Evolutionary conservation across 1,140 invertebrate genomes (phyloP).

Genomic region (Psilanteris sp.): DNA sequence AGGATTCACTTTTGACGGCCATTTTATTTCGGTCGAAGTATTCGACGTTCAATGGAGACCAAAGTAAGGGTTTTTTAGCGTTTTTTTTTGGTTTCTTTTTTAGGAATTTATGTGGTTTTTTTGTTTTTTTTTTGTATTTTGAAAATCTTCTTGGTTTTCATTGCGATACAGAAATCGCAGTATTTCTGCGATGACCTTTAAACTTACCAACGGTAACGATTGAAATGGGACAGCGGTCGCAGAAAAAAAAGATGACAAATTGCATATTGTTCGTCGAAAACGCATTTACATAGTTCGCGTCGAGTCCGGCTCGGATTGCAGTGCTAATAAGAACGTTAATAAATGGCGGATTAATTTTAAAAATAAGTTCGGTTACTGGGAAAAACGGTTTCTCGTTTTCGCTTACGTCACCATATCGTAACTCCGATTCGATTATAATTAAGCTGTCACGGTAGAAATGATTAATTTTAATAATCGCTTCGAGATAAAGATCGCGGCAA

Average conservation of each 20-base stretch:
- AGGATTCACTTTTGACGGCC: too few species aligned
- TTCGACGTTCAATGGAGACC: too few species aligned
- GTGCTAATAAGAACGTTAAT: slow-evolving; percentile 13
- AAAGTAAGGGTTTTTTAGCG: too few species aligned
- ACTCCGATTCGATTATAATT: slow-evolving; percentile 49
- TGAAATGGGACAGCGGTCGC: slow-evolving; percentile 5
- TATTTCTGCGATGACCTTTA: slow-evolving; percentile 21
- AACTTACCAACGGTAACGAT: slow-evolving; percentile 26
- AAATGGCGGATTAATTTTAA: slow-evolving; percentile 25
- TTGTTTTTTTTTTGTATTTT: too few species aligned
- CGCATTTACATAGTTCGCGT: slow-evolving; percentile 14
- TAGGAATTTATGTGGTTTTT: too few species aligned
- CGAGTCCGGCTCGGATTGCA: background rate
- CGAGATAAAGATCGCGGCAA: too few species aligned
- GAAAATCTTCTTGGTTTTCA: too few species aligned
- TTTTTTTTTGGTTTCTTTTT: too few species aligned
- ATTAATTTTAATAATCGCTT: slow-evolving; percentile 53
- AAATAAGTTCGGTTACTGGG: slow-evolving; percentile 19
- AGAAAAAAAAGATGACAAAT: slow-evolving; percentile 20
- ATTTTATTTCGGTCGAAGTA: too few species aligned
- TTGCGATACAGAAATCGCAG: too few species aligned
- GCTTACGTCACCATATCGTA: slow-evolving; percentile 19
- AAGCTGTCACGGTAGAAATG: slow-evolving; percentile 54
- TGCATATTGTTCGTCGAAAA: slow-evolving; percentile 35
- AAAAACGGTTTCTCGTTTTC: slow-evolving; percentile 39